Percentiles rank a stretch among this genome's conserved stretches.
Evolutionary conservation across 2,797 vertebrate species (phyloP).

Genomic region (Sebastes aleutianus): DNA sequence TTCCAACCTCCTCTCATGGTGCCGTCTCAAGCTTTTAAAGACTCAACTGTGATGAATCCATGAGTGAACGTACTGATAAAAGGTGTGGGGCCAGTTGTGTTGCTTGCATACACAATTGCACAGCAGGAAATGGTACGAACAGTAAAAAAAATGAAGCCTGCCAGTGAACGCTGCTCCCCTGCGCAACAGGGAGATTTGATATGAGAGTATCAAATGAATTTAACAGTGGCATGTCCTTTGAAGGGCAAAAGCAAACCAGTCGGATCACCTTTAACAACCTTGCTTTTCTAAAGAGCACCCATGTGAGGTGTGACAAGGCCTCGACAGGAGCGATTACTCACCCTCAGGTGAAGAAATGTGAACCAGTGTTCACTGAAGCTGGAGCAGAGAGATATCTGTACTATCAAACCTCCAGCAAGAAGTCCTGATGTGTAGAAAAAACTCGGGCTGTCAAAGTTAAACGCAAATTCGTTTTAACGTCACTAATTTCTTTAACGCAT

Average conservation of each 20-base stretch:
- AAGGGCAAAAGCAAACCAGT: constrained; percentile 29
- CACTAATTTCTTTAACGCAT: no score
- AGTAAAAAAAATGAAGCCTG: neutral
- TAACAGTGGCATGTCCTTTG: neutral
- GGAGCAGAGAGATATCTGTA: neutral
- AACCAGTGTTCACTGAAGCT: neutral
- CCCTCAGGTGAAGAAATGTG: constrained; percentile 44
- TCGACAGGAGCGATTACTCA: neutral
- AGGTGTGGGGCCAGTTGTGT: neutral
- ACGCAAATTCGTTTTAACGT: no score
- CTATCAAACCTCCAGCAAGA: neutral
- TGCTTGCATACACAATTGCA: neutral
- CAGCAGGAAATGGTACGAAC: neutral
- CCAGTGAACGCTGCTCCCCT: neutral
- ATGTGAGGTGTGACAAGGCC: constrained; percentile 27
- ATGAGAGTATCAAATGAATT: constrained; percentile 21
- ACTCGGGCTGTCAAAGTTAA: no score
- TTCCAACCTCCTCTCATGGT: neutral
- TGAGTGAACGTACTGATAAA: neutral
- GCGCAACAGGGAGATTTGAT: neutral
- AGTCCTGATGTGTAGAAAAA: neutral
- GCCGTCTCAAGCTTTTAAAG: neutral
- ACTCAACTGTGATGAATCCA: neutral
- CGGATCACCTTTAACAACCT: constrained; percentile 20
- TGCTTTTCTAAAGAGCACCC: constrained; percentile 35